Percentiles rank a stretch among this genome's conserved stretches.
phyloP scores from a whole-genome alignment of 2,888 invertebrate genomes.

The Chironomus riparius region DNA sequence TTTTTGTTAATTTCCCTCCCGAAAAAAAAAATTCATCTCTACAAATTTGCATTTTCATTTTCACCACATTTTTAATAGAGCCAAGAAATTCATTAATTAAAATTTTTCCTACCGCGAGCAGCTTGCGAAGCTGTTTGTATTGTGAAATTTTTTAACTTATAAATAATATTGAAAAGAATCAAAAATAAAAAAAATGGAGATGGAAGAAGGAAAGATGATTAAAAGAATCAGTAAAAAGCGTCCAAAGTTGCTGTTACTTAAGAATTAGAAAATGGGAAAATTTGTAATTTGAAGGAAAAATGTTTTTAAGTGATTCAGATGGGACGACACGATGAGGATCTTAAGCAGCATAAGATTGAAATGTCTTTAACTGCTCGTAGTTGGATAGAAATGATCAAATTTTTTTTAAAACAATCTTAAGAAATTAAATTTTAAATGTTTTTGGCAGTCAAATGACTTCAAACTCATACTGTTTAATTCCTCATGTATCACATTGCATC shows the following conservation, averaged over 20 bases:
- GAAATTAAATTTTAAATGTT: too few species aligned
- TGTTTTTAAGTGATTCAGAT: too few species aligned
- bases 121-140: too few species aligned
- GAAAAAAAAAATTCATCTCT: background rate
- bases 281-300: background rate
- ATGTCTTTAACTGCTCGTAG: too few species aligned
- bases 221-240: slow-evolving; percentile 6
- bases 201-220: background rate
- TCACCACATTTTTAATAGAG: background rate
- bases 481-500: background rate
- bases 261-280: background rate
- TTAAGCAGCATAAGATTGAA: too few species aligned
- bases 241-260: slow-evolving; percentile 8
- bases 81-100: background rate
- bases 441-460: too few species aligned
- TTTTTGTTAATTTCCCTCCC: background rate
- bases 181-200: background rate
- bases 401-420: too few species aligned
- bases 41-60: background rate
- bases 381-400: too few species aligned
- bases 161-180: background rate
- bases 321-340: too few species aligned
- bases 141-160: background rate
- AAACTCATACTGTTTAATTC: background rate
- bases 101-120: background rate